A percentile compares a stretch with the other conserved stretches of the same genome.
phyloP scores from a whole-genome alignment of 2,797 vertebrate genomes.

The Dipus sagitta region DNA sequence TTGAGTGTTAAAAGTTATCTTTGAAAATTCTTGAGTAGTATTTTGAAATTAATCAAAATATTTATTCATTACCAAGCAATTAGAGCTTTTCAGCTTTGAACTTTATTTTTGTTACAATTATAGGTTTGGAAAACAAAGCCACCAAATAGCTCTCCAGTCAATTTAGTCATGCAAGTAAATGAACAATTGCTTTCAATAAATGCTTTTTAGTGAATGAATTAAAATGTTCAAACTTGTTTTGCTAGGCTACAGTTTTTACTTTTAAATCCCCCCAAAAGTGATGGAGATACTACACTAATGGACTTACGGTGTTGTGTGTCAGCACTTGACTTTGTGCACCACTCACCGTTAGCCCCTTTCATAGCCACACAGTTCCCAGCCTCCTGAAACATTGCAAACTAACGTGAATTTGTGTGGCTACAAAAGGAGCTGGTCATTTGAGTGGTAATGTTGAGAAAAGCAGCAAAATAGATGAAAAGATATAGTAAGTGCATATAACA shows the following conservation, averaged over 20 bases:
- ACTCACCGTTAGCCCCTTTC: neutral
- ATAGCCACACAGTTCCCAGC: neutral
- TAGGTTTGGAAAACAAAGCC: slow-evolving; percentile 37
- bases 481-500: neutral
- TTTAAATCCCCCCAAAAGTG: neutral
- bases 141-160: neutral
- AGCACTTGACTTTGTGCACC: neutral
- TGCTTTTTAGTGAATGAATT: slow-evolving; percentile 51
- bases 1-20: slow-evolving; percentile 34
- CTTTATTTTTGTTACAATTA: slow-evolving; percentile 58
- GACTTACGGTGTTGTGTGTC: neutral
- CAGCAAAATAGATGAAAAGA: neutral
- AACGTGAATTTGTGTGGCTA: neutral
- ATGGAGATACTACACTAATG: slow-evolving; percentile 12
- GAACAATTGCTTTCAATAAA: slow-evolving; percentile 16
- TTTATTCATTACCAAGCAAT: slow-evolving; percentile 48
- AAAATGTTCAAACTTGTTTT: slow-evolving; percentile 31
- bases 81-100: slow-evolving; percentile 61
- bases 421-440: neutral
- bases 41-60: slow-evolving; percentile 45
- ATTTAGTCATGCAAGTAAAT: neutral
- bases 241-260: neutral
- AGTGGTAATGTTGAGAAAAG: neutral
- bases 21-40: slow-evolving; percentile 19
- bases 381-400: neutral